These are phyloP conservation scores for Marmota monax DNA, from an alignment of 2,113 vertebrate genomes.

Conservation along the genomic window DNA sequence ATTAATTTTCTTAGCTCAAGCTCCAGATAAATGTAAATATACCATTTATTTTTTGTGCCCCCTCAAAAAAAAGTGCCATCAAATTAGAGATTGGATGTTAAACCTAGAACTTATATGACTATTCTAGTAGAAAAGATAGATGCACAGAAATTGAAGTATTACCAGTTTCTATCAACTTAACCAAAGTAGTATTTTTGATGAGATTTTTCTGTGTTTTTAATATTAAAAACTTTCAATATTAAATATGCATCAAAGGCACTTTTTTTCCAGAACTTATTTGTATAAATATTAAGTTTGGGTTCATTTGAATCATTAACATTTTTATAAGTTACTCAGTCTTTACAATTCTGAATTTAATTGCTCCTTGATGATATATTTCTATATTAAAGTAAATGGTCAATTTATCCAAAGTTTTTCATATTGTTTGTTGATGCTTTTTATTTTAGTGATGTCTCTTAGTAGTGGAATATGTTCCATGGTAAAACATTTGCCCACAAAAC, in stretches of 20 bases:
- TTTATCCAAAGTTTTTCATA: constrained; percentile 36
- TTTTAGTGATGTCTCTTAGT: constrained; percentile 14
- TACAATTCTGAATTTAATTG: neutral
- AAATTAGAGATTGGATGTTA: constrained; percentile 3
- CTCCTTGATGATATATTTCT: neutral
- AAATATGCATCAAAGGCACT: neutral
- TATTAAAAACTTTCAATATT: constrained; percentile 34
- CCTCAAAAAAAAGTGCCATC: neutral
- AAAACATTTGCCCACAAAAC: neutral
- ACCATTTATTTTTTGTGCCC: neutral
- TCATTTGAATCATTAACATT: constrained; percentile 24
- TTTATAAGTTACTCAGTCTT: constrained; percentile 26
- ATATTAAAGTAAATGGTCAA: neutral
- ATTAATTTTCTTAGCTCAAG: constrained; percentile 36
- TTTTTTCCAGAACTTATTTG: neutral
- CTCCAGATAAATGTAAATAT: constrained; percentile 7
- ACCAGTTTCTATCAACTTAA: neutral
- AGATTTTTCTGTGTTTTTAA: neutral
- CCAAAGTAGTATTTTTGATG: neutral
- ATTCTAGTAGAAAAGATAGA: neutral
- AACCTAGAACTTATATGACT: neutral
- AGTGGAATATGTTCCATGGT: neutral
- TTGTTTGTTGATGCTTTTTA: neutral
- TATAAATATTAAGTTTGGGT: constrained; percentile 23
- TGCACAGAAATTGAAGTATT: constrained; percentile 31